These are phyloP conservation scores for Nibea coibor DNA, from an alignment of 2,113 vertebrate genomes.

Conservation along the genomic window DNA sequence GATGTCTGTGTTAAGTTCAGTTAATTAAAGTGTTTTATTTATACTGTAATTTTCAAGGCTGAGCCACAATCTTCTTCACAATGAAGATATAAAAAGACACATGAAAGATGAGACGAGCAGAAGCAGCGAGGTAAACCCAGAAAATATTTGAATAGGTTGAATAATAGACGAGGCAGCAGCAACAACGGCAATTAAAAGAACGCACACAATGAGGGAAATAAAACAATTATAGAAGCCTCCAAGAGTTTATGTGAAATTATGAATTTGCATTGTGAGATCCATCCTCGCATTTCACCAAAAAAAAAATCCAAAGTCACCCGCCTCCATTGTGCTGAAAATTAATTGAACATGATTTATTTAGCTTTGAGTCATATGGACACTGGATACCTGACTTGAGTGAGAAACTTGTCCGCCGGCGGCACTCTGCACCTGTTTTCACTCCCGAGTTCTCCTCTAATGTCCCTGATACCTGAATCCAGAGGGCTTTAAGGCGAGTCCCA, in stretches of 20 bases:
- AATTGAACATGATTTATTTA: slow-evolving; percentile 62
- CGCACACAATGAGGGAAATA: background rate
- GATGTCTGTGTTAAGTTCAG: background rate
- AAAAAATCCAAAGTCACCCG: background rate
- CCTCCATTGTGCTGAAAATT: slow-evolving; percentile 26
- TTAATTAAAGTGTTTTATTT: background rate
- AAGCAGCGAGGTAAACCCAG: background rate
- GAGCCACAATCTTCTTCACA: background rate
- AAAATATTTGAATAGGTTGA: background rate
- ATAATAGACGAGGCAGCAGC: background rate
- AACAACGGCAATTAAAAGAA: background rate
- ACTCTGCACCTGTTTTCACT: slow-evolving; percentile 67
- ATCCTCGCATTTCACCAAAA: slow-evolving; percentile 2
- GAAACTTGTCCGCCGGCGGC: slow-evolving; percentile 73
- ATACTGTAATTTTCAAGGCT: background rate
- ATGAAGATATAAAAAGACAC: background rate
- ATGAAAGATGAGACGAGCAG: background rate
- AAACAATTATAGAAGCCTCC: background rate
- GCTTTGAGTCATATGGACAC: slow-evolving; percentile 53
- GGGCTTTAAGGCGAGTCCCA: slow-evolving; percentile 55
- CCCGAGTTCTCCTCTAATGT: slow-evolving; percentile 52
- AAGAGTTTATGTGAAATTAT: background rate
- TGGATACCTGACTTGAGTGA: slow-evolving; percentile 74
- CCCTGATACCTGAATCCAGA: slow-evolving; percentile 65
- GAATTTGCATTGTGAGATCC: background rate